Evolutionary conservation across 2,113 vertebrate species (phyloP).

Genomic region (Colistium nudipinnis): DNA sequence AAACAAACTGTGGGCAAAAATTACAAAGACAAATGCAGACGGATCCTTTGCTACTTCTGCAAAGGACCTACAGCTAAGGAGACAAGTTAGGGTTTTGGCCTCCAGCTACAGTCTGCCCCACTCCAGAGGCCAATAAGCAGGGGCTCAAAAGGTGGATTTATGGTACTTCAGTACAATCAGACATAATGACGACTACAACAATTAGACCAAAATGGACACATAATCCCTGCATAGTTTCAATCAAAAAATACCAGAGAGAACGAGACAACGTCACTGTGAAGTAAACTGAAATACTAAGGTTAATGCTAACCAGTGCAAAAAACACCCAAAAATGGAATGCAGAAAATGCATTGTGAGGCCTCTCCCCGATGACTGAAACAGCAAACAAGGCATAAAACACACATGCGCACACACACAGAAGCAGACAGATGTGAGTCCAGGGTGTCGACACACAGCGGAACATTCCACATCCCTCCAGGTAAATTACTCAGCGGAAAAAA

Average conservation of each 20-base stretch:
- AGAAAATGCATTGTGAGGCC: slow-evolving; percentile 22
- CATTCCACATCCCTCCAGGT: slow-evolving; percentile 40
- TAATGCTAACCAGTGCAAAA: not conserved
- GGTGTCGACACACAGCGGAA: slow-evolving; percentile 44
- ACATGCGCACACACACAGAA: slow-evolving; percentile 8
- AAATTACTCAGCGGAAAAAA: slow-evolving; percentile 15
- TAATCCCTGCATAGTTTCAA: not conserved
- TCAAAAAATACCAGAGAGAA: too few relatives aligned
- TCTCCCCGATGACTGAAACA: not conserved
- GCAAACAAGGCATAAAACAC: slow-evolving; percentile 15
- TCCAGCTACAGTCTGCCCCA: not conserved
- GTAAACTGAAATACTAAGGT: not conserved
- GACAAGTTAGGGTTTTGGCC: not conserved
- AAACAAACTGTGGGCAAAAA: slow-evolving; percentile 21
- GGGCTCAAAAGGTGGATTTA: slow-evolving; percentile 22
- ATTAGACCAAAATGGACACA: slow-evolving; percentile 5
- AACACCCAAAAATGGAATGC: slow-evolving; percentile 3
- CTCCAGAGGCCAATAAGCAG: not conserved
- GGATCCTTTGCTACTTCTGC: not conserved
- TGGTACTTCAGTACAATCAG: slow-evolving; percentile 4
- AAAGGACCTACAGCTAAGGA: not conserved
- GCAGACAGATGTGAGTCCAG: slow-evolving; percentile 26
- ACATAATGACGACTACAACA: not conserved
- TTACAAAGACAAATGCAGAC: slow-evolving; percentile 16
- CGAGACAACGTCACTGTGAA: not conserved